Base-by-base conservation (phyloP, 2,113 vertebrate species). In the Thinocorus orbignyianus region DNA sequence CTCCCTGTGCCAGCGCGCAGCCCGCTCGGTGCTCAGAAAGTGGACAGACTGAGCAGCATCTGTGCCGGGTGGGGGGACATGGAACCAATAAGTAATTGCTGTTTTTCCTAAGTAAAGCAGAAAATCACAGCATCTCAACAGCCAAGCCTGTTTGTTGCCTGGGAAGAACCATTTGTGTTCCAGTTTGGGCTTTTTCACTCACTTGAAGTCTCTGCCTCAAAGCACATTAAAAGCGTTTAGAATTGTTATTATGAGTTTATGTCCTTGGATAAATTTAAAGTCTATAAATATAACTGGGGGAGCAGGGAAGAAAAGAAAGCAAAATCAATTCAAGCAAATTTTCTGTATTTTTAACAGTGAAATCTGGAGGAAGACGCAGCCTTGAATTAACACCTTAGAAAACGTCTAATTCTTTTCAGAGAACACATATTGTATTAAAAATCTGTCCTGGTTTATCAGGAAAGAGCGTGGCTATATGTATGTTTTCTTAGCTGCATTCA, bases 11-110 rank as follows among this genome's bases (percentile, higher is more conserved):
- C 3, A 30, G 4, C 57, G 23, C 74, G 6, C 92, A 86, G 90
- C 96, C 87, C 46, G 77, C 91, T 82, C 68, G 25, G 94, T 30
- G 77, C 93, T 83, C 77, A 66, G 84, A 97, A 96, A 86, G 30
- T 39, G 96, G 95, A 97, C 97, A 98, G 98, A 98, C 98, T 97
- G 97, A 90, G 96, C 46, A 96, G 98, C 97, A 97, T 97, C 97
- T 98, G 97, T 97, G 98, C 90, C 94, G 94, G 88, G 91, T 7
- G 82, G 83, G 92, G 94, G 92, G 88, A 91, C 71, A 70, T 72
- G 89, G 91, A 97, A 95, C 96, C 89, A 96, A 94, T 95, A 96
- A 97, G 97, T 94, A 97, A 97, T 93, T 96, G 96, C 96, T 93
- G 90, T 97, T 97, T 97, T 97, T 89, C 96, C 91, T 94, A 81